Percentiles rank a stretch among this genome's conserved stretches.
Conservation (phyloP, 1,140 invertebrate genomes). For the Aphelenchoides avenae region DNA sequence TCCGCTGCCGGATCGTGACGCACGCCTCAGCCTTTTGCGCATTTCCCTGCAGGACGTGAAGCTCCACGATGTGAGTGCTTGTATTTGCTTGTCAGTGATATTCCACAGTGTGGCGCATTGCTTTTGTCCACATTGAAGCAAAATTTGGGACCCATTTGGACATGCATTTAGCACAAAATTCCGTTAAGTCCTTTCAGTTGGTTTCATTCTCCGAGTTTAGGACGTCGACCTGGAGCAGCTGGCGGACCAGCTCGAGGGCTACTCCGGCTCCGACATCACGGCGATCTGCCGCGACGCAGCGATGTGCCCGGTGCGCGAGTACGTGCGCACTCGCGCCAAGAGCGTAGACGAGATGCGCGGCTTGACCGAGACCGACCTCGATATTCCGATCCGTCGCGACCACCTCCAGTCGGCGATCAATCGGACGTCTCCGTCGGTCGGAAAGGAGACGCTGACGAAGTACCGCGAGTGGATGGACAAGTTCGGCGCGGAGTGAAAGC, state of each 20-base stretch:
- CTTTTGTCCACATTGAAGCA: no score
- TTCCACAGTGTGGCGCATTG: background rate
- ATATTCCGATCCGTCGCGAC: constrained; percentile 29
- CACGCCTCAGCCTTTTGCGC: constrained; percentile 32
- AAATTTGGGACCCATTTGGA: no score
- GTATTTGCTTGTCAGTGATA: background rate
- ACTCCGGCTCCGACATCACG: constrained; percentile 50
- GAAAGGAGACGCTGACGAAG: constrained; percentile 24
- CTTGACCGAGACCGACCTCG: constrained; percentile 27
- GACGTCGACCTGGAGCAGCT: constrained; percentile 41
- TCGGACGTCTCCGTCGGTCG: constrained; percentile 34
- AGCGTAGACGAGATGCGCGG: constrained; percentile 7
- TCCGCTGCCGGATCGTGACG: constrained; percentile 75
- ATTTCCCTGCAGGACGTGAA: constrained; percentile 34
- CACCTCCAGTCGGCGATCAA: constrained; percentile 34
- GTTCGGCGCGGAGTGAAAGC: constrained; percentile 42
- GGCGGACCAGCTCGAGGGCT: constrained; percentile 46
- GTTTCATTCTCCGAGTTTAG: no score
- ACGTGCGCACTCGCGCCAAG: background rate
- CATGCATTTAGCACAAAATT: no score
- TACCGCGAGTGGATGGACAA: constrained; percentile 43
- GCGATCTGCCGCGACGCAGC: constrained; percentile 47
- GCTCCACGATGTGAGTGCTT: constrained; percentile 28
- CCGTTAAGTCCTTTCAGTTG: no score
- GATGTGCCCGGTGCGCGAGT: constrained; percentile 19